Evolutionary conservation across 2,797 vertebrate genomes (phyloP).

Genomic region (Benthosema pterotum): DNA sequence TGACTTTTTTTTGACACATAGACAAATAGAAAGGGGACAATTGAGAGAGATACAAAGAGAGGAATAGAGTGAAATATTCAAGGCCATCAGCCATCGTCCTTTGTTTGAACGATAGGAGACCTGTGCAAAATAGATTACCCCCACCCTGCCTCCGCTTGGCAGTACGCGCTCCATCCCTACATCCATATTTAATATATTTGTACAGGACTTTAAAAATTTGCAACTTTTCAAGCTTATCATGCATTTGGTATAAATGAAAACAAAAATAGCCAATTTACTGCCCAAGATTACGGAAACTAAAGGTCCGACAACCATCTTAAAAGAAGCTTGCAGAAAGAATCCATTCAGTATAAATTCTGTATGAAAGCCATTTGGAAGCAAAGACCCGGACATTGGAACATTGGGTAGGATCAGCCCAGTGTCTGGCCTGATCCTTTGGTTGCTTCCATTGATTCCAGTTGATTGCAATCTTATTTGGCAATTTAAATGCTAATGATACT

Average conservation of each 20-base stretch:
- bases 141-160: constrained; percentile 15
- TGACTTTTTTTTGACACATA: constrained; percentile 64
- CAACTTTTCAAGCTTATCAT: too few relatives aligned
- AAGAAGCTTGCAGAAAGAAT: too few relatives aligned
- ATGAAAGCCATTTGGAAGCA: constrained; percentile 32
- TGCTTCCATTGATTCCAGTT: constrained; percentile 79
- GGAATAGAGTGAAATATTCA: constrained; percentile 40
- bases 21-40: constrained; percentile 44
- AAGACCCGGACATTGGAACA: constrained; percentile 28
- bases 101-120: constrained; percentile 19
- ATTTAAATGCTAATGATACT: constrained; percentile 87
- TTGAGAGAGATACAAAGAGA: constrained; percentile 17
- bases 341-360: too few relatives aligned
- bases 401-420: constrained; percentile 29
- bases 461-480: constrained; percentile 82
- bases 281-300: too few relatives aligned
- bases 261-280: too few relatives aligned
- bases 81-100: constrained; percentile 38
- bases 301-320: too few relatives aligned
- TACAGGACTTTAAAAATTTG: too few relatives aligned
- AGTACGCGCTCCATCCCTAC: constrained; percentile 39
- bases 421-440: constrained; percentile 50
- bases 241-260: too few relatives aligned
- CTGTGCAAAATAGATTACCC: constrained; percentile 16
- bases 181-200: constrained; percentile 12